Evolutionary conservation across 2,888 invertebrate species (phyloP).

Genomic region (Strigamia transsilvanica): DNA sequence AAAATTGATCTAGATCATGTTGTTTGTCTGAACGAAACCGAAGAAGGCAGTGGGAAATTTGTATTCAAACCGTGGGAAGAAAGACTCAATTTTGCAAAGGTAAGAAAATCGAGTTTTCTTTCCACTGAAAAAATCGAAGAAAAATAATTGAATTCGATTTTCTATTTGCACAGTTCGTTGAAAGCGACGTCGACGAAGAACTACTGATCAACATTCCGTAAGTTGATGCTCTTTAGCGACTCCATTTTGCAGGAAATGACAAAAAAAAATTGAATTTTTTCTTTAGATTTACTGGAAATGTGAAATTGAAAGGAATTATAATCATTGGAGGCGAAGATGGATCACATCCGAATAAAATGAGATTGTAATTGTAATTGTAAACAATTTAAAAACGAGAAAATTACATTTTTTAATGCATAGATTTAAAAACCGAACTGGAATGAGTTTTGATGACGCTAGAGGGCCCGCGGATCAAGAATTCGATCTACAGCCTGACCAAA

Average conservation of each 20-base stretch:
- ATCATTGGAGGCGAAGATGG: slow-evolving; percentile 88
- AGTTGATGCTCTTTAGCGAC: too few species aligned
- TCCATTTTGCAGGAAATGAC: too few species aligned
- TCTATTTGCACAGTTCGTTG: too few species aligned
- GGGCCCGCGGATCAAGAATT: slow-evolving; percentile 86
- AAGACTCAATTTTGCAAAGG: slow-evolving; percentile 78
- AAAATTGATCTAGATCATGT: slow-evolving; percentile 89
- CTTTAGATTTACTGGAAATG: slow-evolving; percentile 84
- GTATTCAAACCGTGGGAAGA: slow-evolving; percentile 94
- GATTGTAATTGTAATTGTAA: slow-evolving; percentile 74
- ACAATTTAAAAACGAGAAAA: neutral
- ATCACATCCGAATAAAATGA: slow-evolving; percentile 83
- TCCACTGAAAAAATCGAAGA: neutral
- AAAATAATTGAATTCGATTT: neutral
- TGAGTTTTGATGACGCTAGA: slow-evolving; percentile 91
- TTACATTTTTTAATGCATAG: slow-evolving; percentile 65
- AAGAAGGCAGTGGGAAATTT: slow-evolving; percentile 84
- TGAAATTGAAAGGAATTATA: slow-evolving; percentile 93
- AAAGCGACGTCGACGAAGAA: too few species aligned
- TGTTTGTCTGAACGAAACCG: slow-evolving; percentile 88
- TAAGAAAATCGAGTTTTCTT: slow-evolving; percentile 63
- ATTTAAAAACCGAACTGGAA: slow-evolving; percentile 89
- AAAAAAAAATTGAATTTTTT: neutral
- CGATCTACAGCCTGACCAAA: slow-evolving; percentile 80
- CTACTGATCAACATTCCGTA: too few species aligned